Base-by-base conservation (phyloP, 1,140 invertebrate genomes). In the Sinonovacula constricta region DNA sequence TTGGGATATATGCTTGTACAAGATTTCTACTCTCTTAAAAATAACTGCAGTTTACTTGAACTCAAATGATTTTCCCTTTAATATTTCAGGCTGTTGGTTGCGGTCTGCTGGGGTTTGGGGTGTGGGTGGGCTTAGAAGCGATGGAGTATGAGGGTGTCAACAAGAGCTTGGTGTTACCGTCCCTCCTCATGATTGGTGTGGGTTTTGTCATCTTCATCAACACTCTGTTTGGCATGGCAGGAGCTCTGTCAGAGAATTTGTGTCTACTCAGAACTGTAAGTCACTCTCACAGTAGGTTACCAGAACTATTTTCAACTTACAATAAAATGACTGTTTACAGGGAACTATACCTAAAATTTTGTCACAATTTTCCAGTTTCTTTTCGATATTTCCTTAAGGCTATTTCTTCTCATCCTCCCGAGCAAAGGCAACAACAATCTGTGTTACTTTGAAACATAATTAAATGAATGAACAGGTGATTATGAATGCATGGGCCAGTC, bases 201-300 rank as follows among this genome's bases (percentile, higher is more conserved):
- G 86, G 86, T 1, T 76, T 87, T 26, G 34, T 83, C 66, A 86
- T 87, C 31, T 67, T 79, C 10, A 67, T 85, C 53, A 87, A 83
- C 60, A 79, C 86, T 26, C 54, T 87, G 24, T 79, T 82, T 80
- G 86, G 86, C 15, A 51, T 86, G 24, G 66, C 84, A 34, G 86
- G 86, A 5, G 84, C 80, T 0, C 60, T 87, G 33, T 75, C 71
- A 33, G 86, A 87, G 63, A 84, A 86, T 45, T 76, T 79, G 24
- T 62, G 67, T 30, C 79, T 87, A 10, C 81, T 87, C n/a, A 87
- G 85, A 84, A 59, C 83, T 77, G 86, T 87, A 49, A 76, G 84
- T 85, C 15, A 63, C 5, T 14, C 26, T 49, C n/a, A n/a, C n/a
- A n/a, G n/a, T n/a, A n/a, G n/a, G n/a, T n/a, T n/a, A n/a, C n/a